Conservation (phyloP, 2,113 vertebrate genomes). For the Dasyprocta punctata region DNA sequence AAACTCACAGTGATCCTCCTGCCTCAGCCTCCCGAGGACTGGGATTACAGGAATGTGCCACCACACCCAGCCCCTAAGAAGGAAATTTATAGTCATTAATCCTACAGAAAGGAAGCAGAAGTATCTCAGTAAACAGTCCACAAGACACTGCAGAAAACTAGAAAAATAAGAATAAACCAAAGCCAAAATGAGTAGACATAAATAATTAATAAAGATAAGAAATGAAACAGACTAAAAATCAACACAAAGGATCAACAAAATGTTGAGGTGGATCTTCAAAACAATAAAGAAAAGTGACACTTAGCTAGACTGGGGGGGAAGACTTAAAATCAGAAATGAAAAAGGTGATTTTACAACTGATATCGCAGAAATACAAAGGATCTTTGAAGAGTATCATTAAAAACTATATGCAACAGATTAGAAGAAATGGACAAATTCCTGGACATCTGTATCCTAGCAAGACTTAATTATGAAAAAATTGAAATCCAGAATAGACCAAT, state of each 20-base stretch:
- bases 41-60: background rate
- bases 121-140: background rate
- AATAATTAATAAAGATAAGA: background rate
- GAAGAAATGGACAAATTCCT: background rate
- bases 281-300: background rate
- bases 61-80: background rate
- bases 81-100: background rate
- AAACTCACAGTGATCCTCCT: background rate
- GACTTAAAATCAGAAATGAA: background rate
- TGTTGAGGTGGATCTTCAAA: background rate
- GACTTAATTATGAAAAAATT: too few species aligned
- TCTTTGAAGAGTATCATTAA: background rate
- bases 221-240: background rate
- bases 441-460: background rate
- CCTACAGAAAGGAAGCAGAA: background rate
- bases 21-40: background rate
- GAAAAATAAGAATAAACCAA: background rate
- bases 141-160: background rate
- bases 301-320: background rate
- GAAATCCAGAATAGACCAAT: too few species aligned
- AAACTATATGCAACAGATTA: background rate
- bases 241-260: background rate
- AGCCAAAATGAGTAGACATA: background rate
- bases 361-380: background rate
- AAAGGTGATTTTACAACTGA: background rate